Evolutionary conservation across 2,888 invertebrate genomes (phyloP), one percentile per base, ranked within the genome.

Genomic region (Sycophila texana): DNA sequence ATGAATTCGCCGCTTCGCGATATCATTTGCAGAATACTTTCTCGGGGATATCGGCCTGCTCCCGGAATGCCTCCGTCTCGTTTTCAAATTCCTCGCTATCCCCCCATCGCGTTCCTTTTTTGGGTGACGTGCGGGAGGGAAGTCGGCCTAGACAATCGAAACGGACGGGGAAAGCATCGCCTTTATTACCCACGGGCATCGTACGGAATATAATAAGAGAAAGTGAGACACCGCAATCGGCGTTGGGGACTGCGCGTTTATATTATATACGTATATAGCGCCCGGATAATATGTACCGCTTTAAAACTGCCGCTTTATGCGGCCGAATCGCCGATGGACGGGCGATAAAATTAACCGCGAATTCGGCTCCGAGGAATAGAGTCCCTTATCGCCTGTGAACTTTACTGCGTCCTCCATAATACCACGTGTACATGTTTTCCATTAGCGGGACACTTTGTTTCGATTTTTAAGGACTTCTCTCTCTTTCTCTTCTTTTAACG

Each of bases 11-110:
- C 26, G 72, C 39, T 12, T 20, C 30, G 60, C 14, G 61, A 76
- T 70, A 70, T 76, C 76, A 70, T 76, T 76, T 68, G 76, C 39
- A 67, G 68, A 76, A 76, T 47, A 68, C 63, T 68, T 76, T 76
- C 61, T 51, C 67, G 39, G 18, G 60, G 61, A 67, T 61, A 76
- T 76, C 76, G 68, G 70, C 68, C 39, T 53, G 49, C 63, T 76
- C 39, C 30, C 12, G 14, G 26, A 76, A 76, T 68, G 61, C 68
- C 76, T 70, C 70, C 68, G 76, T 68, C 76, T 68, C 68, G 63
- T 76, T 76, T 76, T 76, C 68, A 63, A 76, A 76, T 74, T 66
- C 66, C 53, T 47, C 20, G 55, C 10, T 13, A 20, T 30, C 30
- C 7, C 30, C 7, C 39, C 10, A 7, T 39, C 39, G 39, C 39